Evolutionary conservation across 2,113 vertebrate species (phyloP), one percentile per base, ranked within the genome.

Genomic region (Pelobates fuscus): DNA sequence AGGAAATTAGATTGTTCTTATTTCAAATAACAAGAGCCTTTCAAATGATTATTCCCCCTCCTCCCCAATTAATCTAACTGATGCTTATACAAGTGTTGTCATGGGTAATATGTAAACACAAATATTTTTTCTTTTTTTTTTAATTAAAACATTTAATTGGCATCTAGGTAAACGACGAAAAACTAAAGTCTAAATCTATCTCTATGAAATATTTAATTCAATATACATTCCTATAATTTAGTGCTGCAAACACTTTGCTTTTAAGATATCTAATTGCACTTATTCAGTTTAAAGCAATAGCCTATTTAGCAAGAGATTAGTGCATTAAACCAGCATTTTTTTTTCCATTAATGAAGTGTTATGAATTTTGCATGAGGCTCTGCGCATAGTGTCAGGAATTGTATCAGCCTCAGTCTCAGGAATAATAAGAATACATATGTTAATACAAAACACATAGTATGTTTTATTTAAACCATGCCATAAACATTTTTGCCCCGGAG

Each of bases 341-440:
- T 86, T 80, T 78, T 85, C 85, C 84, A 80, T 68, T 76, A 89
- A 85, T 82, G 82, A 78, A 81, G 81, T 49, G 58, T 69, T 82
- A 89, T 89, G 81, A 86, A 89, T 89, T 86, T 84, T 88, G 78
- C 83, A 88, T 86, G 84, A 88, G 67, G 78, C 71, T 72, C 49
- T 81, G 84, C 79, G 84, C 84, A 87, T 66, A 74, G 80, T 87
- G 86, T 87, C 84, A 89, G 82, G 82, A 86, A 86, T 84, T 88
- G 80, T 84, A 88, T 82, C 86, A 78, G 81, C 81, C 85, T 83
- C 85, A 84, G 86, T 55, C 11, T 86, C 83, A 80, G 81, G 84
- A 85, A 89, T 86, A 86, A 80, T 84, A 86, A n/a, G n/a, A n/a
- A 87, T 89, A 88, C 86, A 84, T 84, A 87, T 85, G 88, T 88